These are phyloP conservation scores for Thamnophis elegans DNA, from an alignment of 2,797 vertebrate genomes.

Conservation along the genomic window DNA sequence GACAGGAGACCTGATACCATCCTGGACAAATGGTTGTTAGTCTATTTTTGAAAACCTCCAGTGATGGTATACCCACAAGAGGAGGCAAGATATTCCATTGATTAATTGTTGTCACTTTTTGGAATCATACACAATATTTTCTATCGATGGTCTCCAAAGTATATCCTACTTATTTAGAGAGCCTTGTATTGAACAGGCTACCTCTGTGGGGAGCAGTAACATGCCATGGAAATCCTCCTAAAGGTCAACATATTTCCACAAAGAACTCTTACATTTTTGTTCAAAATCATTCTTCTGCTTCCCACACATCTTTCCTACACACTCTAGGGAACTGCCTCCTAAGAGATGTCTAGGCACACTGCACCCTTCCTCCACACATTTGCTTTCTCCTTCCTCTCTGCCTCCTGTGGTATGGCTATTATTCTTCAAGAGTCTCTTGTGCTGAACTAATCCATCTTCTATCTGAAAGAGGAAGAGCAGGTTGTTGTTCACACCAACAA, in stretches of 20 bases:
- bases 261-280: background rate
- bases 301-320: background rate
- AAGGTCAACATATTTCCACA: background rate
- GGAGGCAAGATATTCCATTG: background rate
- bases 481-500: background rate
- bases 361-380: background rate
- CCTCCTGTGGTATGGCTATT: background rate
- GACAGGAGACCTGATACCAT: background rate
- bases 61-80: background rate
- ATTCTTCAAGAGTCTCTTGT: background rate
- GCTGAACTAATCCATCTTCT: no score
- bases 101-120: background rate
- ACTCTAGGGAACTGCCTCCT: background rate
- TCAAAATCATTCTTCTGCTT: background rate
- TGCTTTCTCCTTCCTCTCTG: background rate
- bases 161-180: background rate
- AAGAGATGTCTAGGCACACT: background rate
- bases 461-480: background rate
- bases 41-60: background rate
- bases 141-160: background rate
- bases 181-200: background rate
- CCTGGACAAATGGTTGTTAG: background rate
- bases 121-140: background rate
- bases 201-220: background rate
- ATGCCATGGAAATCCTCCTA: background rate